phyloP scores from a whole-genome alignment of 92 coral and sea anemone genomes.

The Isaurus tuberculatus region DNA sequence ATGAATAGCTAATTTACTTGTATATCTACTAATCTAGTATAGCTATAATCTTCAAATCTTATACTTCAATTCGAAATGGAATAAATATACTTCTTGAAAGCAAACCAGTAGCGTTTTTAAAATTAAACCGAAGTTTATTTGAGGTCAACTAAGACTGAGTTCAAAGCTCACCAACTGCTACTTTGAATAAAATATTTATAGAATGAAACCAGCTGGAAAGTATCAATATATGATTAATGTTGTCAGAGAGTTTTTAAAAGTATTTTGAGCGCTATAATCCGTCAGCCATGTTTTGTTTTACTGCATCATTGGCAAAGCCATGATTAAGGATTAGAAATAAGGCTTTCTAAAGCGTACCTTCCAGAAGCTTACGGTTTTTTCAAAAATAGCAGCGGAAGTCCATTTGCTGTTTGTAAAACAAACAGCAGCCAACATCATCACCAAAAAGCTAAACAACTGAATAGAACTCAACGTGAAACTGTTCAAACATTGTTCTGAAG shows the following conservation, averaged over 20 bases:
- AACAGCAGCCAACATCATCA: too few relatives aligned
- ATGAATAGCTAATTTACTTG: not conserved
- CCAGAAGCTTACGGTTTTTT: not conserved
- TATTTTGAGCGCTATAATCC: not conserved
- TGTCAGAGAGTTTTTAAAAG: not conserved
- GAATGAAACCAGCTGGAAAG: slow-evolving; percentile 8
- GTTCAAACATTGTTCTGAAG: too few relatives aligned
- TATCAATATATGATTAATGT: not conserved
- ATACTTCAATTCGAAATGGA: not conserved
- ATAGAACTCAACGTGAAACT: too few relatives aligned
- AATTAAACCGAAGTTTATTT: not conserved
- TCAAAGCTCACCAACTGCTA: not conserved
- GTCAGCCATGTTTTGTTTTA: not conserved
- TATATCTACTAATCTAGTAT: too few relatives aligned
- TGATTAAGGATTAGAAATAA: not conserved
- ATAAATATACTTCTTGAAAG: not conserved
- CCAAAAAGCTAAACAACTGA: too few relatives aligned
- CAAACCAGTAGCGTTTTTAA: not conserved
- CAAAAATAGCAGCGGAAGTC: too few relatives aligned
- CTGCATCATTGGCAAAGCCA: not conserved
- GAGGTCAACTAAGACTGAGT: not conserved
- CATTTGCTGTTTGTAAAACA: too few relatives aligned
- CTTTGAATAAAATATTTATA: not conserved
- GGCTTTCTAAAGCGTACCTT: not conserved
- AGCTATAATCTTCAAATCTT: not conserved